Base-by-base conservation (phyloP, 1,140 invertebrate species). In the Augochlora pura region DNA sequence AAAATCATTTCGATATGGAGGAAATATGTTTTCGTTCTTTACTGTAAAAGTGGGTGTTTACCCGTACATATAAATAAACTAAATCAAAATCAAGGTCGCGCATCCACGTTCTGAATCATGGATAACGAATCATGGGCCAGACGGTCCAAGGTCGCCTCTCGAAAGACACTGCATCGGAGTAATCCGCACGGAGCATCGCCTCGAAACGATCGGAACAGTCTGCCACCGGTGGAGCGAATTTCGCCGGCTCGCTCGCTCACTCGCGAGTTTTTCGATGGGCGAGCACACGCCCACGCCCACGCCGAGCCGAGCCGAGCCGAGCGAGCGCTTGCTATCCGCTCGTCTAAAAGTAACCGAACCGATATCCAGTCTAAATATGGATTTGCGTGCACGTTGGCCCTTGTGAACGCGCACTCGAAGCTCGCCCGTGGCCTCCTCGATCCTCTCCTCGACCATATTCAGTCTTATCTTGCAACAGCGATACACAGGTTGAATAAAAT, bases 301-400 rank as follows among this genome's bases (percentile, higher is more conserved):
- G 23, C 62, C 54, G 42, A 27, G 38, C n/a, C 62, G 60, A 32
- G 32, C 32, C 32, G 32, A 32, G 32, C 4, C 32, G 32, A 32
- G 32, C 32, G 32, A 32, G 32, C 32, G 32, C 32, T 32, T 32
- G 42, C 69, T 63, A 67, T 80, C 27, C 78, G 49, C 49, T 65
- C 49, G 49, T 75, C 78, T 52, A 75, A 75, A 75, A 82, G 81
- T 82, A 82, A 82, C 39, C 70, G 57, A 18, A 46, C 52, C 72
- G 46, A 66, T 62, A 72, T n/a, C 66, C 32, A 49, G 54, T 81
- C 80, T 83, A 83, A 83, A 83, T 81, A 83, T 82, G 81, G 71
- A 57, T 77, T 83, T 81, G 63, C 54, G n/a, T 38, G 60, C 65
- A 81, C n/a, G 52, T 38, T 49, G 27, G 71, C 62, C 63, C 68